A percentile compares a stretch with the other conserved stretches of the same genome.
Evolutionary conservation across 2,888 invertebrate genomes (phyloP).

Genomic region (Panzeria rudis): DNA sequence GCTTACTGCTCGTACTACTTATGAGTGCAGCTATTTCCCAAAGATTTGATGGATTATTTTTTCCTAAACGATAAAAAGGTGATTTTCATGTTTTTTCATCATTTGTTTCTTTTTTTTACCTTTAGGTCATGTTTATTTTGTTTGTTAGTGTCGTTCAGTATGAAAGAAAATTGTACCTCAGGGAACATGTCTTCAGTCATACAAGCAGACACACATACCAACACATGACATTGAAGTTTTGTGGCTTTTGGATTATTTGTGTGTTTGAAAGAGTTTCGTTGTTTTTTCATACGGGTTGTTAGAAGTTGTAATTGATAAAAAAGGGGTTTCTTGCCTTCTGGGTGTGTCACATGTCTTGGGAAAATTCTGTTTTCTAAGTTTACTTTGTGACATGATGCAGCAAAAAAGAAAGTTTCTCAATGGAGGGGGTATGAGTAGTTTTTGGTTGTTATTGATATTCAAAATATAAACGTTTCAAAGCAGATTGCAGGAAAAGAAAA

Average conservation of each 20-base stretch:
- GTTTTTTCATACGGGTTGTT: slow-evolving; percentile 68
- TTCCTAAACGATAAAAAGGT: slow-evolving; percentile 53
- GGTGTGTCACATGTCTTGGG: slow-evolving; percentile 73
- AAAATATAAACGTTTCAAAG: not conserved
- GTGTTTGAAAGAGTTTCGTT: slow-evolving; percentile 37
- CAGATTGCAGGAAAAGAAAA: not conserved
- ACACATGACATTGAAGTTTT: slow-evolving; percentile 68
- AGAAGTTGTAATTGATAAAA: slow-evolving; percentile 39
- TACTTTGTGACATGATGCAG: slow-evolving; percentile 61
- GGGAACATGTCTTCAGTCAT: slow-evolving; percentile 50
- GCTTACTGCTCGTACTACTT: slow-evolving; percentile 50
- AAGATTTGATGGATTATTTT: slow-evolving; percentile 68
- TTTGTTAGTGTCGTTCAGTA: slow-evolving; percentile 59
- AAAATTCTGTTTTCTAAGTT: slow-evolving; percentile 54
- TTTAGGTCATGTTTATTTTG: slow-evolving; percentile 66
- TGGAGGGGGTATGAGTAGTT: slow-evolving; percentile 54
- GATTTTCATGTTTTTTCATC: slow-evolving; percentile 50
- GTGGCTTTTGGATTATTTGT: slow-evolving; percentile 24
- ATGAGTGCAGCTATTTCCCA: slow-evolving; percentile 21
- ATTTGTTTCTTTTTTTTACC: slow-evolving; percentile 42
- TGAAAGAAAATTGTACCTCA: slow-evolving; percentile 55
- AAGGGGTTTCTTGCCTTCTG: slow-evolving; percentile 66
- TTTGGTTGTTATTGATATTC: not conserved
- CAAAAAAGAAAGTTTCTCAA: slow-evolving; percentile 34
- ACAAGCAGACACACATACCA: slow-evolving; percentile 28